Base-by-base conservation (phyloP, 2,113 vertebrate species). In the Crypturellus undulatus region DNA sequence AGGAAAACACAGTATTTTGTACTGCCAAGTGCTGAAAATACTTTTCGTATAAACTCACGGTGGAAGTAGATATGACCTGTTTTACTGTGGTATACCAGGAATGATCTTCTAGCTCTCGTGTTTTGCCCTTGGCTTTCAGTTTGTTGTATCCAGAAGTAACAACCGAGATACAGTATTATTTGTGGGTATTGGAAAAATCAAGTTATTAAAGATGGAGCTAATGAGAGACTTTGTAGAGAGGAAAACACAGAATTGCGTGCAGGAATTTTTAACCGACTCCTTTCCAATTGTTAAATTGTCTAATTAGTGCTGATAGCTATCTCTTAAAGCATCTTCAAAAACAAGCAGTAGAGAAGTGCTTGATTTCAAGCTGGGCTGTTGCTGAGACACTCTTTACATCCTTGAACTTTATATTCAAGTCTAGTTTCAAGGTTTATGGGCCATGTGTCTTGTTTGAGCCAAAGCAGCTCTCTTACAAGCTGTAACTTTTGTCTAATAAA, bases 1-100 rank as follows among this genome's bases (percentile, higher is more conserved):
- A 38, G 38, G 6, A 38, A 38, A 38, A 38, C 38, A 38, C 38
- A 38, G 38, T 38, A 38, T 38, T 38, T 38, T 38, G 38, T 38
- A 38, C 38, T 38, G 38, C 38, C 7, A 38, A 9, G 12, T 26
- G 24, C 15, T 77, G 62, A 76, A 12, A 13, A 16, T 28, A 34
- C 3, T 1, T 62, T 32, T 14, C 38, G 22, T 42, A 11, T 36
- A 16, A 60, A 69, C 79, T 79, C 9, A 24, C 25, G 17, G 0
- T 47, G 28, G 32, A 45, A 72, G 34, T 69, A 89, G 24, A 8
- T 36, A 6, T 2, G 2, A 83, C n/a, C 25, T 79, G 12, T 1
- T 52, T 71, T 71, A 17, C 9, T n/a, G 19, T 84, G 9, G 4
- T 76, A 22, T 79, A 26, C 16, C 28, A 49, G 49, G 12, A 38